Conservation (phyloP, 1,140 invertebrate genomes). For the Homarus americanus region DNA sequence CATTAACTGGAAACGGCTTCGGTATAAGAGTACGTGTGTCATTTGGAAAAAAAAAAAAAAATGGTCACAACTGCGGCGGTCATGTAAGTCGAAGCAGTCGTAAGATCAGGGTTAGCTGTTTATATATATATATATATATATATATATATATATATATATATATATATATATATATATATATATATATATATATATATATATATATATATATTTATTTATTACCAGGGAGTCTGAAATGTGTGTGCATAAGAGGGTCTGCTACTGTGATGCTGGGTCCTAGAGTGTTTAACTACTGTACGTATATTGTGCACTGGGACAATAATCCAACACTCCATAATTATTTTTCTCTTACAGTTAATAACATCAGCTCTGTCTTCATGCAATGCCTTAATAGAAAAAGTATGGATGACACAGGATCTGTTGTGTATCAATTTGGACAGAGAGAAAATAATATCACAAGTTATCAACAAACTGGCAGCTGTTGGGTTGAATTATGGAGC, state of each 20-base stretch:
- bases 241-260: not conserved
- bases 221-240: no score
- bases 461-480: not conserved
- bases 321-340: not conserved
- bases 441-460: not conserved
- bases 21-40: no score
- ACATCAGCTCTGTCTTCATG: not conserved
- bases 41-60: no score
- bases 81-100: no score
- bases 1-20: no score
- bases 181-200: not conserved
- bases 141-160: no score
- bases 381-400: not conserved
- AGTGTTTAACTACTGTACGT: not conserved
- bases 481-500: not conserved
- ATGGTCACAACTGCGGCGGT: no score
- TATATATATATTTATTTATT: not conserved
- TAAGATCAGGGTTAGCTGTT: no score
- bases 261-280: no score
- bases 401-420: constrained; percentile 10
- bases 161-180: not conserved
- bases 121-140: no score
- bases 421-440: constrained; percentile 3
- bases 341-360: not conserved
- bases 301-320: not conserved